phyloP scores from a whole-genome alignment of 2,797 vertebrate species.

The Diceros bicornis region DNA sequence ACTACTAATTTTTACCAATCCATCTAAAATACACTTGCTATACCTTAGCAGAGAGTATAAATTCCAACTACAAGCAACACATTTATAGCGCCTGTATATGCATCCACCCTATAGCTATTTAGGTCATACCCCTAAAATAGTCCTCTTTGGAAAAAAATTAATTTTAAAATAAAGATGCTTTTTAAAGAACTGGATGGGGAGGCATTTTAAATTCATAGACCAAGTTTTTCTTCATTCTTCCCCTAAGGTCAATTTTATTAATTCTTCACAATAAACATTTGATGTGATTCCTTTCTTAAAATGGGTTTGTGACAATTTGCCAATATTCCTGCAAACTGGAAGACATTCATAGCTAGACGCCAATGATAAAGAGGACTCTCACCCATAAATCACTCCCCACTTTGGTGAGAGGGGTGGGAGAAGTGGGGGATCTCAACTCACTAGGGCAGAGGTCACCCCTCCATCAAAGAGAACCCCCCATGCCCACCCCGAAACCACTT shows the following conservation, averaged over 20 bases:
- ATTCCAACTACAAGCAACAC: background rate
- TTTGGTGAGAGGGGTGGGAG: background rate
- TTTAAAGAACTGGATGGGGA: conserved; percentile 27
- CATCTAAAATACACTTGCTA: conserved; percentile 53
- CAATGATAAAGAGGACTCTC: background rate
- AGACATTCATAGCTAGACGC: background rate
- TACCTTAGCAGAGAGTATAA: background rate
- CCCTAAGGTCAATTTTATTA: background rate
- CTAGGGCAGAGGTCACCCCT: background rate
- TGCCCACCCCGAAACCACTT: background rate
- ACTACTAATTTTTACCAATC: background rate
- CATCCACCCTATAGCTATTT: conserved; percentile 18
- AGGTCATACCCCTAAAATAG: conserved; percentile 39
- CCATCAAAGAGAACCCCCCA: background rate
- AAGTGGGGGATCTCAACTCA: background rate
- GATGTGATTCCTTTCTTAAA: background rate
- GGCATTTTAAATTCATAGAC: background rate
- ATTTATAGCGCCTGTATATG: background rate
- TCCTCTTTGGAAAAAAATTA: conserved; percentile 49
- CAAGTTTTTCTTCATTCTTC: background rate
- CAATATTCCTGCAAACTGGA: conserved; percentile 25
- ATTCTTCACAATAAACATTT: background rate
- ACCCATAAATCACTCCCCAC: background rate
- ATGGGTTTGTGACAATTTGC: background rate
- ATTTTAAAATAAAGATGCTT: conserved; percentile 63